Evolutionary conservation across 2,888 invertebrate genomes (phyloP).

Genomic region (Lithophane semibrunnea): DNA sequence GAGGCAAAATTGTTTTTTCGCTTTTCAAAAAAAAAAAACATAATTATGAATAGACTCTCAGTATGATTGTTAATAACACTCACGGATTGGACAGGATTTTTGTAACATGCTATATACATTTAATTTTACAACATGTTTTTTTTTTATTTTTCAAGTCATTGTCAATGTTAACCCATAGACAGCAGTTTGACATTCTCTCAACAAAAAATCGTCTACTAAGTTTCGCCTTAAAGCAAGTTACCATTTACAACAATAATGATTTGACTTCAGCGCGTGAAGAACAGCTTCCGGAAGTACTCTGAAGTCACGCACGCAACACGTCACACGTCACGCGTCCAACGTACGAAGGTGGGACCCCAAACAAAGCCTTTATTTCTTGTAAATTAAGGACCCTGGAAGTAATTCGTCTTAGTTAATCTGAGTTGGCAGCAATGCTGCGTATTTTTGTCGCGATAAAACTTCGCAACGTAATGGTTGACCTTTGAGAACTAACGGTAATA

Average conservation of each 20-base stretch:
- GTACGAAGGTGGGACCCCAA: not conserved
- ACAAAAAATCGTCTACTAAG: not conserved
- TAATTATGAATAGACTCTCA: too few relatives aligned
- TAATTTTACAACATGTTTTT: too few relatives aligned
- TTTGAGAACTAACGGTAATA: slow-evolving; percentile 9
- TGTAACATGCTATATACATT: too few relatives aligned
- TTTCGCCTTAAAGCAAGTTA: not conserved
- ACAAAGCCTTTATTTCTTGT: slow-evolving; percentile 5
- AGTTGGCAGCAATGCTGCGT: not conserved
- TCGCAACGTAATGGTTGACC: slow-evolving; percentile 26
- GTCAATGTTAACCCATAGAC: too few relatives aligned
- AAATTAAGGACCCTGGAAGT: slow-evolving; percentile 2
- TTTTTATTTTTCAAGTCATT: too few relatives aligned
- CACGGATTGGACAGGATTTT: too few relatives aligned
- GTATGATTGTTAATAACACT: too few relatives aligned
- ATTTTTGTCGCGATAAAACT: slow-evolving; percentile 5
- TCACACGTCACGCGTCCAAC: not conserved
- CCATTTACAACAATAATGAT: not conserved
- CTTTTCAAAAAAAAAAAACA: too few relatives aligned
- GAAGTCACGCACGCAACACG: not conserved
- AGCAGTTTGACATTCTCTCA: not conserved
- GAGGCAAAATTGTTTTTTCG: too few relatives aligned
- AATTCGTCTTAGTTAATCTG: slow-evolving; percentile 23
- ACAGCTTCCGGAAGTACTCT: not conserved
- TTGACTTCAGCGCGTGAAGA: not conserved